Evolutionary conservation across 2,888 invertebrate genomes (phyloP).

Genomic region (Nowickia ferox): DNA sequence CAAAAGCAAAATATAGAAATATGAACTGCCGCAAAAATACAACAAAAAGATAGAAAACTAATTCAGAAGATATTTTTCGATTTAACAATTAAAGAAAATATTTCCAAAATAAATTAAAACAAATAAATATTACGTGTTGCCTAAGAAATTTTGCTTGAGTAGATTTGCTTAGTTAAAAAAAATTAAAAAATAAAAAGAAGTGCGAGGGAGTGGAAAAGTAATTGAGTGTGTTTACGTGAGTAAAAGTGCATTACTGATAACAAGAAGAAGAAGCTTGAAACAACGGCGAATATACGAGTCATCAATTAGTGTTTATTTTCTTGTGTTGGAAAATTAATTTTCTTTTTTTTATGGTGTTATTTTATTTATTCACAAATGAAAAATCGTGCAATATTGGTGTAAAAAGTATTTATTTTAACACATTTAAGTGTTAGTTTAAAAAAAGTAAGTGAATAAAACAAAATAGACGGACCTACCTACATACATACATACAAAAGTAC

Average conservation of each 20-base stretch:
- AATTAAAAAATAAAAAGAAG: not conserved
- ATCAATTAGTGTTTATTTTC: slow-evolving; percentile 49
- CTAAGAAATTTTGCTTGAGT: slow-evolving; percentile 31
- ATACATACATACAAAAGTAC: not conserved
- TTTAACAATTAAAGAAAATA: not conserved
- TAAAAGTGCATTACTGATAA: slow-evolving; percentile 60
- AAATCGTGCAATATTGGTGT: slow-evolving; percentile 44
- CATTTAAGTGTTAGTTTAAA: slow-evolving; percentile 11
- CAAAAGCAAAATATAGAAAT: slow-evolving; percentile 35
- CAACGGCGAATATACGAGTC: slow-evolving; percentile 47
- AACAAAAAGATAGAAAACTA: not conserved
- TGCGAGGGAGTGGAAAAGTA: slow-evolving; percentile 15
- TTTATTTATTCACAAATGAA: slow-evolving; percentile 18
- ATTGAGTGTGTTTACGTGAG: slow-evolving; percentile 45
- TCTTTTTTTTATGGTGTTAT: slow-evolving; percentile 30
- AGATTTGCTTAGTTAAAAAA: slow-evolving; percentile 25
- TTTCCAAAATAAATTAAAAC: slow-evolving; percentile 5
- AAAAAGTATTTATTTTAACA: not conserved
- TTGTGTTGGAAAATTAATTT: slow-evolving; percentile 40
- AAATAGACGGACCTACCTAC: not conserved
- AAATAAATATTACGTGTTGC: slow-evolving; percentile 45
- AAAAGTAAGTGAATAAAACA: slow-evolving; percentile 33
- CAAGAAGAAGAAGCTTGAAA: slow-evolving; percentile 60
- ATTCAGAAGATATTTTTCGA: not conserved
- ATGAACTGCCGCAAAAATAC: slow-evolving; percentile 19